Evolutionary conservation across 1,140 invertebrate species (phyloP).

Genomic region (Diabrotica undecimpunctata): DNA sequence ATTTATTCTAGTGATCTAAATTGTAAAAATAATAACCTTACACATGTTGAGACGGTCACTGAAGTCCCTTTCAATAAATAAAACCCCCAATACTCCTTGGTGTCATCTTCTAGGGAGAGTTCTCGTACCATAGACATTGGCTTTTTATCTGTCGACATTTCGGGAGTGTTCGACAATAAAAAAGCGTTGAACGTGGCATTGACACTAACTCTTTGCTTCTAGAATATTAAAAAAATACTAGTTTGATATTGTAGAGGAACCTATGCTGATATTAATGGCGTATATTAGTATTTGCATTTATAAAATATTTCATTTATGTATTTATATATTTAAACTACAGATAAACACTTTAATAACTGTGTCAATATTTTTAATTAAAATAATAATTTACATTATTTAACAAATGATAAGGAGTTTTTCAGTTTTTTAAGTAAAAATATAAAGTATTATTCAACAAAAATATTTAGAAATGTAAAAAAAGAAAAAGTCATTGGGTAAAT

Average conservation of each 20-base stretch:
- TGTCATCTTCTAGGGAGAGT: slow-evolving; percentile 68
- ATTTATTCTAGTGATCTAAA: too few species aligned
- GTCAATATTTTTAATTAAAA: too few species aligned
- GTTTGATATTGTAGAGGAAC: not conserved
- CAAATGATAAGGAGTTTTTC: too few species aligned
- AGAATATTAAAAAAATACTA: slow-evolving; percentile 33
- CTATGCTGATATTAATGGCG: not conserved
- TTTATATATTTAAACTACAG: not conserved
- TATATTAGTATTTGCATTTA: not conserved
- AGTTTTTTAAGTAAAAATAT: too few species aligned
- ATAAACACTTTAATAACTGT: too few species aligned
- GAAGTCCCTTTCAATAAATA: slow-evolving; percentile 71
- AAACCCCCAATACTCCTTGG: slow-evolving; percentile 82
- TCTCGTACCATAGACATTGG: slow-evolving; percentile 65
- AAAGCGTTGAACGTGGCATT: slow-evolving; percentile 76
- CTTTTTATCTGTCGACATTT: slow-evolving; percentile 52
- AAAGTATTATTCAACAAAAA: too few species aligned
- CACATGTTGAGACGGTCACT: slow-evolving; percentile 70
- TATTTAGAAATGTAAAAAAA: too few species aligned
- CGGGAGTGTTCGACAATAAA: slow-evolving; percentile 59
- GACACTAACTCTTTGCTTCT: slow-evolving; percentile 66
- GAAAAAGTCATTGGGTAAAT: too few species aligned
- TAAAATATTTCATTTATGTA: not conserved
- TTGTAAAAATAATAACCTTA: slow-evolving; percentile 52
- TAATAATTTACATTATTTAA: too few species aligned